Evolutionary conservation across 2,888 invertebrate species (phyloP).

Genomic region (Pterobdella sp.): DNA sequence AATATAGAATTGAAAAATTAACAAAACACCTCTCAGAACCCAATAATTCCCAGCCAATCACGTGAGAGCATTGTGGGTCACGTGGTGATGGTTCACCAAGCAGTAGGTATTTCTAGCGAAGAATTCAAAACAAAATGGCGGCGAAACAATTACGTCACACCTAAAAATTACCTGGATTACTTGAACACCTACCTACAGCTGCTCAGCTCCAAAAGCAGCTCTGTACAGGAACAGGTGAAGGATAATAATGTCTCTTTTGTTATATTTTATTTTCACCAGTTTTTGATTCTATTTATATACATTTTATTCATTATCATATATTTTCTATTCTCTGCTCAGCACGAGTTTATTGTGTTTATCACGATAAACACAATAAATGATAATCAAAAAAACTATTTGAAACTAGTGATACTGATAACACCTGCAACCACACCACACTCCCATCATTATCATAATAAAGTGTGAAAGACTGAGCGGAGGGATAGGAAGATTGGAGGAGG

Average conservation of each 20-base stretch:
- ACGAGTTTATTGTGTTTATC: not conserved
- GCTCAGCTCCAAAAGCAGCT: conserved; percentile 63
- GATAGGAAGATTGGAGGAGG: conserved; percentile 75
- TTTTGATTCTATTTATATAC: not conserved
- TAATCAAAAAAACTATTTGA: not conserved
- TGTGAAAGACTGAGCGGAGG: conserved; percentile 66
- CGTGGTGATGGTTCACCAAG: conserved; percentile 75
- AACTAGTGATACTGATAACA: no score
- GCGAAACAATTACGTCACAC: conserved; percentile 78
- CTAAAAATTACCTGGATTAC: conserved; percentile 82
- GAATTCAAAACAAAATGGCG: conserved; percentile 68
- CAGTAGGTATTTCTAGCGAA: conserved; percentile 63
- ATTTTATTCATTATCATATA: not conserved
- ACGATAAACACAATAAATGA: not conserved
- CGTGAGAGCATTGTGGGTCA: conserved; percentile 69
- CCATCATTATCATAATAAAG: no score
- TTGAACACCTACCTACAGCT: conserved; percentile 70
- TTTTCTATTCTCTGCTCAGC: not conserved
- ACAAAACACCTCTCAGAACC: conserved; percentile 53
- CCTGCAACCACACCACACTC: no score
- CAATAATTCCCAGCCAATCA: conserved; percentile 62
- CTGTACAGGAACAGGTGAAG: conserved; percentile 53
- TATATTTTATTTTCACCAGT: not conserved
- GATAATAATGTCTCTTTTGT: not conserved
- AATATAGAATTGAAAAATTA: no score